Conservation (phyloP, 2,888 invertebrate genomes). For the Terebella lapidaria region DNA sequence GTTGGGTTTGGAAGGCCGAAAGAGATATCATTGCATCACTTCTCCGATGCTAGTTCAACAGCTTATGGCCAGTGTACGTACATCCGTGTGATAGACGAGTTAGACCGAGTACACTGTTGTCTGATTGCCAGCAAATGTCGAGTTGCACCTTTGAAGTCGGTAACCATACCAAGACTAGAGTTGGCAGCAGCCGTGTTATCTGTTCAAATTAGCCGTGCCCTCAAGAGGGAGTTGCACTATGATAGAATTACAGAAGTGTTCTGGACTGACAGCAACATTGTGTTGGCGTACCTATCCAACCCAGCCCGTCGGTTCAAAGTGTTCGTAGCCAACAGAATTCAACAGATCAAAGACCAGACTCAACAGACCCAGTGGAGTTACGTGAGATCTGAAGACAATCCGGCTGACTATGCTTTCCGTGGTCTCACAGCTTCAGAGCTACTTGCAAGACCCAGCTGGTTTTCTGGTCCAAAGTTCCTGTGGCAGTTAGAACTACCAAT, state of each 20-base stretch:
- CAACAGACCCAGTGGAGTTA: slow-evolving; percentile 27
- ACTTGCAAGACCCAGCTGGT: slow-evolving; percentile 8
- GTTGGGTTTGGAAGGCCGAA: neutral
- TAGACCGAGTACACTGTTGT: slow-evolving; percentile 9
- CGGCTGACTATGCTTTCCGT: slow-evolving; percentile 34
- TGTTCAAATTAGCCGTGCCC: slow-evolving; percentile 8
- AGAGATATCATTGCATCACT: slow-evolving; percentile 11
- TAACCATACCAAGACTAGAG: slow-evolving; percentile 15
- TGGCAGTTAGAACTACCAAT: slow-evolving; percentile 7
- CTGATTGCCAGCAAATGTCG: slow-evolving; percentile 11
- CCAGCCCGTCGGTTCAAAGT: slow-evolving; percentile 28
- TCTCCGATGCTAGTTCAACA: slow-evolving; percentile 14
- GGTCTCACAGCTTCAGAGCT: slow-evolving; percentile 21
- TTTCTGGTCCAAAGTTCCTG: slow-evolving; percentile 14
- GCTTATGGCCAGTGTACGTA: slow-evolving; percentile 17
- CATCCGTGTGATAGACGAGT: slow-evolving; percentile 1
- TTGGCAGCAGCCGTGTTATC: slow-evolving; percentile 13
- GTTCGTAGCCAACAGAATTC: slow-evolving; percentile 30
- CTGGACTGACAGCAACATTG: slow-evolving; percentile 19
- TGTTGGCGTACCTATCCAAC: slow-evolving; percentile 16
- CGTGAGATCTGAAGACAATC: slow-evolving; percentile 31
- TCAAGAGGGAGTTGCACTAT: slow-evolving; percentile 11
- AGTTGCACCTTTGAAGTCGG: slow-evolving; percentile 11
- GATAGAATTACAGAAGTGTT: slow-evolving; percentile 6
- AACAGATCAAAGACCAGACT: slow-evolving; percentile 23